Base-by-base conservation (phyloP, 2,797 vertebrate species). In the Crypturellus tataupa region DNA sequence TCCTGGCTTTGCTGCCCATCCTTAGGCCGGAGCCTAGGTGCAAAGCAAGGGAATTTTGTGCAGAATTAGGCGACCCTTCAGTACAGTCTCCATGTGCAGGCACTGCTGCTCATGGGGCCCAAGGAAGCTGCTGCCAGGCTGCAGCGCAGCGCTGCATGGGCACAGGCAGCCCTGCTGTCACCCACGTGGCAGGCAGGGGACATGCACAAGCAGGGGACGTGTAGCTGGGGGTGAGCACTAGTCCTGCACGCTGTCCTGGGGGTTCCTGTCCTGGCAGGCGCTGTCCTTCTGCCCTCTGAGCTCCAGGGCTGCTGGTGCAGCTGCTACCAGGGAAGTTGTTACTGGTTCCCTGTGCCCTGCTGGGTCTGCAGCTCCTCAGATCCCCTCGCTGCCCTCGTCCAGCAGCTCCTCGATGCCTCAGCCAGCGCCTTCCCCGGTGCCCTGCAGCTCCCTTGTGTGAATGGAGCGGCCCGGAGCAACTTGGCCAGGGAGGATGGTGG, bases 391-490 rank as follows among this genome's bases (percentile, higher is more conserved):
- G 39, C 53, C 44, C 40, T 49, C 37, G 40, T 35, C 16, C 42
- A 72, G 37, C 46, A 59, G 14, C 16, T 42, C 14, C 24, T 2
- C n/a, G 35, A 31, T 31, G 53, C 16, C 27, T 17, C 16, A 8
- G 31, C 46, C 18, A 72, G 17, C 62, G 31, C 3, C 0, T 13
- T 76, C 14, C 31, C 0, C 0, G 58, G 39, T 58, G 39, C 25
- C 56, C 0, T 0, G 1, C 6, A 29, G 10, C 29, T 89, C 20
- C 12, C 29, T 59, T 31, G 53, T 42, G 7, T 35, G 58, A 82
- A 47, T 53, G 47, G 65, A 53, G 71, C n/a, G 84, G 51, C 15
- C 19, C 42, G 56, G 51, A 82, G 51, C 3, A 2, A 62, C 12
- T 2, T 9, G 18, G 27, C 20, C 23, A 29, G 40, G 29, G 35